Base-by-base conservation (phyloP, 2,797 vertebrate species). In the Pipistrellus pygmaeus region DNA sequence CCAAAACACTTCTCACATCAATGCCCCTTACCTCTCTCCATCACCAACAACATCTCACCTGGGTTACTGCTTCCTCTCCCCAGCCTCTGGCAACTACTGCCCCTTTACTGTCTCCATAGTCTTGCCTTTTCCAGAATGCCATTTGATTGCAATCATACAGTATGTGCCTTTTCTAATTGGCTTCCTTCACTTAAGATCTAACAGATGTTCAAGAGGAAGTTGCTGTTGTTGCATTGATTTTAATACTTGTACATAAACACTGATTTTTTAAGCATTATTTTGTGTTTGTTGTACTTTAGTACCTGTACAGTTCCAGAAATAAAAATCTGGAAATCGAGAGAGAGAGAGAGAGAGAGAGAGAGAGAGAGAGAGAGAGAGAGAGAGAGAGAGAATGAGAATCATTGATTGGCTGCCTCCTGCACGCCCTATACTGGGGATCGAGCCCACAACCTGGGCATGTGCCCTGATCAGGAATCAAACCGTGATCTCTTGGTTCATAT, bases 231-330 rank as follows among this genome's bases (percentile, higher is more conserved):
- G 97, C 97, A 97, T 98, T 98, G 97, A 97, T 98, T 99, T 99
- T 99, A 99, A 99, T 98, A 99, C 99, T 99, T 99, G 99, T 99
- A 99, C 99, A 99, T 99, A 99, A 98, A 98, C 98, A 99, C 99
- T 99, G 98, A 99, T 98, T 99, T 99, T 44, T 44, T 98, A 99
- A 99, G 98, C 99, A 99, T 99, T 99, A 99, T 99, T 99, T 99
- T 99, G 99, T 99, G 99, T 99, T 99, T 99, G 99, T 99, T 99
- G 99, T 99, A 99, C 99, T 99, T 99, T 99, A 99, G 99, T 99
- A 99, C 98, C 99, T 99, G 99, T 99, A 99, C 99, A 99, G 98
- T 98, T 99, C 99, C 99, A 99, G 99, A 99, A 99, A 99, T 99
- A 99, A 99, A 99, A 98, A 98, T 99, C 99, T 99, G 99, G 99